A percentile compares a stretch with the other conserved stretches of the same genome.
Evolutionary conservation across 2,113 vertebrate genomes (phyloP).

Genomic region (Ameiurus melas): DNA sequence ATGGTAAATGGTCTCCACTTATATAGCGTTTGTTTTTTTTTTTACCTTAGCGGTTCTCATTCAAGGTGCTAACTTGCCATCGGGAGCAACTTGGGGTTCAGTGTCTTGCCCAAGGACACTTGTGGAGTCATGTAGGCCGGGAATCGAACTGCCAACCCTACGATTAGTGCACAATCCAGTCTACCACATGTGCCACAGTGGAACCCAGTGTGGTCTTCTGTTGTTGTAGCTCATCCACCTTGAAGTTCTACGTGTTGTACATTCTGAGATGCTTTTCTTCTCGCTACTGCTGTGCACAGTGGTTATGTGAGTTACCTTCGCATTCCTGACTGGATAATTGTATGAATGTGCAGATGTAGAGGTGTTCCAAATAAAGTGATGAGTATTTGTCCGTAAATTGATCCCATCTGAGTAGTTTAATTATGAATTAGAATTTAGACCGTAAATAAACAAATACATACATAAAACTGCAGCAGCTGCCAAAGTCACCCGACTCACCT

Average conservation of each 20-base stretch:
- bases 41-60: too few species aligned
- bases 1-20: too few species aligned
- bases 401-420: background rate
- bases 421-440: background rate
- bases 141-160: too few species aligned
- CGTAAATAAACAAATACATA: background rate
- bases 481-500: conserved; percentile 67
- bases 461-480: background rate
- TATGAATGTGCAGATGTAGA: too few species aligned
- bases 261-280: background rate
- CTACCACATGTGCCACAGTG: background rate
- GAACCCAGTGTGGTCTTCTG: background rate
- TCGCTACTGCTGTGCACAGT: background rate
- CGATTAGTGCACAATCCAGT: too few species aligned
- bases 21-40: too few species aligned
- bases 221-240: background rate
- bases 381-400: background rate
- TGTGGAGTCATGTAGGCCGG: too few species aligned
- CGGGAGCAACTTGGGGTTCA: too few species aligned
- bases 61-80: too few species aligned
- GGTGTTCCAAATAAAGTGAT: background rate
- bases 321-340: background rate
- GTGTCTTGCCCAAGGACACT: too few species aligned
- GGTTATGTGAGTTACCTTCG: background rate
- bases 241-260: background rate